Conservation (phyloP, 2,888 invertebrate species). For the Lydus trimaculatus region DNA sequence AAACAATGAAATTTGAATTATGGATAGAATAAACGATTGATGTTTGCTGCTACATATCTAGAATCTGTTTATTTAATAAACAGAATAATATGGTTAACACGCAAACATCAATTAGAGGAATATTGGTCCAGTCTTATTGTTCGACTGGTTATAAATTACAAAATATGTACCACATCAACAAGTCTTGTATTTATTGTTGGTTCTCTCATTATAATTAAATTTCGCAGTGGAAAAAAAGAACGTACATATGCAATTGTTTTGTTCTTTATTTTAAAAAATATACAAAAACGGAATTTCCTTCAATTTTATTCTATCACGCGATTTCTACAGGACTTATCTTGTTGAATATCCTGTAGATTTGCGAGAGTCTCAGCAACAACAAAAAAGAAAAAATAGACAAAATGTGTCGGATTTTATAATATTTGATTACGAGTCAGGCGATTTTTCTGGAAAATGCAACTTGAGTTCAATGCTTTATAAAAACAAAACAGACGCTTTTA, state of each 20-base stretch:
- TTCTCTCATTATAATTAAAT: slow-evolving; percentile 27
- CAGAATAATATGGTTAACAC: slow-evolving; percentile 22
- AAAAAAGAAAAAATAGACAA: background rate
- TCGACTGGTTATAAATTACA: no score
- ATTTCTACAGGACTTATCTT: slow-evolving; percentile 23
- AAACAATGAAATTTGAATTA: slow-evolving; percentile 1
- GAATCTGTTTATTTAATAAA: slow-evolving; percentile 34
- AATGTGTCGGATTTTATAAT: background rate
- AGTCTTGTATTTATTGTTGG: slow-evolving; percentile 33
- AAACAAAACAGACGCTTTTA: background rate
- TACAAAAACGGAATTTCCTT: slow-evolving; percentile 21
- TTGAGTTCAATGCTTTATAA: background rate
- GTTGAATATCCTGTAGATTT: slow-evolving; percentile 16
- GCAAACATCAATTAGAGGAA: slow-evolving; percentile 31
- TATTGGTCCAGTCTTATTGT: slow-evolving; percentile 19
- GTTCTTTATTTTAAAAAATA: slow-evolving; percentile 13
- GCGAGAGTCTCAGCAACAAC: slow-evolving; percentile 8
- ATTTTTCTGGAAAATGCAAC: background rate
- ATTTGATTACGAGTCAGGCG: background rate
- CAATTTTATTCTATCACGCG: slow-evolving; percentile 26
- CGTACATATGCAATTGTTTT: background rate
- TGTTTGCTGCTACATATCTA: slow-evolving; percentile 29
- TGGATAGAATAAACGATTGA: slow-evolving; percentile 21
- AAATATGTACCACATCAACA: no score
- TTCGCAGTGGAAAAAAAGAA: background rate